These are phyloP conservation scores for Gambelia wislizenii DNA, from an alignment of 2,797 vertebrate species.

Conservation along the genomic window DNA sequence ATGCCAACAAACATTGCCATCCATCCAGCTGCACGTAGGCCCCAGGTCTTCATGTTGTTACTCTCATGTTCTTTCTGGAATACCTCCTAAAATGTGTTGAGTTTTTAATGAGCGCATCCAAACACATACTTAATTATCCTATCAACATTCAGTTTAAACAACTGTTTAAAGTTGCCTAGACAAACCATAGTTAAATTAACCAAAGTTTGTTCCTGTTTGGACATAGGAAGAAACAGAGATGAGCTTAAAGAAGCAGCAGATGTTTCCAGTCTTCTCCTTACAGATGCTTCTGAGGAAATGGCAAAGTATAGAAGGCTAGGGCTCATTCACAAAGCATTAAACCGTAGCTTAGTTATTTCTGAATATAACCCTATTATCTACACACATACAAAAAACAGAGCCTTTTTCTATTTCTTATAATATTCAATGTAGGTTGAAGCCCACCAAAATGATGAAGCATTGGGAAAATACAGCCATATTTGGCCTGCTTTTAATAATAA, in stretches of 20 bases:
- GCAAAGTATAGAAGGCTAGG: neutral
- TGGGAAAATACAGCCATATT: neutral
- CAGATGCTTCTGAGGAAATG: neutral
- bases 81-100: constrained; percentile 84
- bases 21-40: constrained; percentile 89
- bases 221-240: neutral
- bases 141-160: neutral
- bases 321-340: neutral
- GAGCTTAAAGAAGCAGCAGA: neutral
- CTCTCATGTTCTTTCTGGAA: constrained; percentile 87
- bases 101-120: constrained; percentile 3
- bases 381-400: too few species aligned
- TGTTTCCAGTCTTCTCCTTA: neutral
- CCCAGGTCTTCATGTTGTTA: constrained; percentile 93
- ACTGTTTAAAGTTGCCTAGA: neutral
- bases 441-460: neutral
- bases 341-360: neutral
- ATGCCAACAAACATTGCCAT: constrained; percentile 92
- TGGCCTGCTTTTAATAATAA: neutral
- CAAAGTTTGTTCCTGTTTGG: neutral
- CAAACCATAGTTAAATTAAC: neutral
- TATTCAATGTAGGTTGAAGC: neutral
- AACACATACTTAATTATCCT: neutral
- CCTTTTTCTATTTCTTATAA: neutral
- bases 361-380: neutral